Conservation (phyloP, 2,888 invertebrate species). For the Neoascia interrupta region DNA sequence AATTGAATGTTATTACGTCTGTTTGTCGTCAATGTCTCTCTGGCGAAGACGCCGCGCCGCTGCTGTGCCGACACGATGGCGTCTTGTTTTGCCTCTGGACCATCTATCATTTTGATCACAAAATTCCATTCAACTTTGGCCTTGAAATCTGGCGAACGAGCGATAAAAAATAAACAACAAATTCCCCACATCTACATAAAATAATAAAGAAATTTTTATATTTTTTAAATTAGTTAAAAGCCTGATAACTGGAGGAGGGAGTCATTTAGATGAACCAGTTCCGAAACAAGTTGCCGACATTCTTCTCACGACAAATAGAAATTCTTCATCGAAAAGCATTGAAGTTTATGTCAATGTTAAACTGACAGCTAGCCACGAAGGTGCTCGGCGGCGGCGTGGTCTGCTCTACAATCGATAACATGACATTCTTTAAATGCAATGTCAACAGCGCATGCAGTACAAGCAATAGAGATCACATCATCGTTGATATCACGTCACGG, state of each 20-base stretch:
- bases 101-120: constrained; percentile 13
- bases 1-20: too few species aligned
- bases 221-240: background rate
- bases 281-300: constrained; percentile 31
- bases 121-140: constrained; percentile 45
- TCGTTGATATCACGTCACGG: constrained; percentile 35
- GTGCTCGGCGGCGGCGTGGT: constrained; percentile 14
- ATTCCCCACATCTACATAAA: too few species aligned
- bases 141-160: constrained; percentile 43
- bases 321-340: constrained; percentile 20
- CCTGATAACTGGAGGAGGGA: background rate
- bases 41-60: background rate
- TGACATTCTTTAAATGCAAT: constrained; percentile 44
- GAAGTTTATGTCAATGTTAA: too few species aligned
- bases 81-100: background rate
- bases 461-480: constrained; percentile 60
- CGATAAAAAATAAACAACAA: too few species aligned
- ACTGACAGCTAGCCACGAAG: constrained; percentile 42
- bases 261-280: constrained; percentile 19
- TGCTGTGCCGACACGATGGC: too few species aligned
- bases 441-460: constrained; percentile 16
- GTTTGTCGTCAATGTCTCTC: too few species aligned
- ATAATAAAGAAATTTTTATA: constrained; percentile 11
- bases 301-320: constrained; percentile 40
- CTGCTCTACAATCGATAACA: background rate